Base-by-base conservation (phyloP, 2,888 invertebrate genomes). In the Meiosimyza decipiens region DNA sequence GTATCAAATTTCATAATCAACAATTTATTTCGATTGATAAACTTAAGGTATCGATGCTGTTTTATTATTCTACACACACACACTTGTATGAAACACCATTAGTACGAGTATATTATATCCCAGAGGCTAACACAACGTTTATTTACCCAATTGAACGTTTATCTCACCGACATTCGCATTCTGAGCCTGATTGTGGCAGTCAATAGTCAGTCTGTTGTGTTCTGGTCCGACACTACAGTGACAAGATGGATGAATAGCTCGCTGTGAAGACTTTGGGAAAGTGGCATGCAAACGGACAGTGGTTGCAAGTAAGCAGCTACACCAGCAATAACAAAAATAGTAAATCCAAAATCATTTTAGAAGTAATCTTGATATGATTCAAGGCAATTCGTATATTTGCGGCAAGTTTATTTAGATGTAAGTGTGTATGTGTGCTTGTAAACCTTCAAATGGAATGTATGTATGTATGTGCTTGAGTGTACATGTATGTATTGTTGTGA, bases 401-500 rank as follows among this genome's bases (percentile, higher is more conserved):
- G 28, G 22, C 9, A 40, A 57, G 57, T 12, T 22, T 57, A 28
- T 22, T 28, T 28, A 57, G 57, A 3, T 40, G 3, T 1, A 57
- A 28, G 28, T 57, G 28, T 28, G 28, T 28, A 28, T 57, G 57
- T 9, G 22, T 57, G 57, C 22, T 57, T 57, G 28, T 28, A 57
- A 12, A 57, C 13, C 18, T 40, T 5, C 5, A 40, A 5, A 40
- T 4, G n/a, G n/a, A n/a, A n/a, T 7, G 4, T 40, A 22, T 22
- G 28, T 3, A 9, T 40, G 3, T 40, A 9, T 40, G 40, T 40
- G 6, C 6, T 40, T 66, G 3, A 40, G 33, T n/a, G 51, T 52
- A n/a, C 18, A n/a, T 63, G 65, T 68, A 33, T 57, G 62, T 64
- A 47, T 54, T 82, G 82, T 80, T 79, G 82, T 75, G 73, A 77